These are phyloP conservation scores for Serrognathus titanus DNA, from an alignment of 2,888 invertebrate genomes.

Conservation along the genomic window DNA sequence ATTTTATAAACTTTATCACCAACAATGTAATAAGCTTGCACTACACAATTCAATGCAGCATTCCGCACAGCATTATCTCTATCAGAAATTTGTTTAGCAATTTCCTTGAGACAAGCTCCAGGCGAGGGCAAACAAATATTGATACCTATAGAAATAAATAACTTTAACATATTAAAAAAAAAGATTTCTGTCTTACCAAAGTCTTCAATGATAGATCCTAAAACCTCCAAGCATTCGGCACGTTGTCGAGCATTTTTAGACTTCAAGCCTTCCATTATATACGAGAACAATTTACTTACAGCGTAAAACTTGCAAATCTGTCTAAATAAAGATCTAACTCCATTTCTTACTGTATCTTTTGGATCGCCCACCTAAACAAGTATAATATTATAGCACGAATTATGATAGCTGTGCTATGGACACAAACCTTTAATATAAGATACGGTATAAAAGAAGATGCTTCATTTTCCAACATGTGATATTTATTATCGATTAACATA, in stretches of 20 bases:
- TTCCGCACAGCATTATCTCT: constrained; percentile 93
- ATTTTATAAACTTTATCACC: constrained; percentile 90
- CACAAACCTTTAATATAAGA: constrained; percentile 77
- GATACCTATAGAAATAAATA: constrained; percentile 45
- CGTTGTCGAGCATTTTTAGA: constrained; percentile 96
- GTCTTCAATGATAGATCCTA: constrained; percentile 79
- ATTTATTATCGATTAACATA: constrained; percentile 73
- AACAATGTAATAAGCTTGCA: constrained; percentile 84
- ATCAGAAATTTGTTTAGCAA: constrained; percentile 94
- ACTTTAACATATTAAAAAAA: not conserved
- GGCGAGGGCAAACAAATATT: constrained; percentile 79
- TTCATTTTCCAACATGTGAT: constrained; percentile 86
- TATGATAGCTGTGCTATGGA: not conserved
- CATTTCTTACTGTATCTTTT: constrained; percentile 90
- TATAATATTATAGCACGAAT: not conserved
- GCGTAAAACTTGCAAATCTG: constrained; percentile 85
- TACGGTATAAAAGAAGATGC: constrained; percentile 94
- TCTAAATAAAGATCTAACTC: constrained; percentile 80
- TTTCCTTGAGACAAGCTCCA: constrained; percentile 76
- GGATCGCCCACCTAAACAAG: constrained; percentile 80
- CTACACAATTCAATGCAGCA: constrained; percentile 91
- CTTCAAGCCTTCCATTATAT: constrained; percentile 91
- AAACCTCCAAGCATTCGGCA: constrained; percentile 92
- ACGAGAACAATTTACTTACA: constrained; percentile 82
- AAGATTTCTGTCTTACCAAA: constrained; percentile 58